phyloP scores from a whole-genome alignment of 2,797 vertebrate genomes.

The Carapus acus region DNA sequence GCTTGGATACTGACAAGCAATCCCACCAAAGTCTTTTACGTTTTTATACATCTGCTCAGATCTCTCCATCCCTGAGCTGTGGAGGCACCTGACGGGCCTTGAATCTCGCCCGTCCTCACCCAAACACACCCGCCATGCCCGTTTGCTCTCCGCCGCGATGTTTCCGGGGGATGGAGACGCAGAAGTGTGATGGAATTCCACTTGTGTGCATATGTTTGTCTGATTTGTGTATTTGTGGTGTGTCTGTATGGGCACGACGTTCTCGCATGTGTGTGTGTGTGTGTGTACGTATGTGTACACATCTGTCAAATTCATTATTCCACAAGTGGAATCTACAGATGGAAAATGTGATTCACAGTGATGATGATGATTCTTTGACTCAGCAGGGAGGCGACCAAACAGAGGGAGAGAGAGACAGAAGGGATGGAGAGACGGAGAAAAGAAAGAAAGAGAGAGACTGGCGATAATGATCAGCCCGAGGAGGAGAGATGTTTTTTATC shows the following conservation, averaged over 20 bases:
- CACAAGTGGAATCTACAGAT: slow-evolving; percentile 59
- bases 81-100: slow-evolving; percentile 43
- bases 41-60: slow-evolving; percentile 37
- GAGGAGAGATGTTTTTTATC: slow-evolving; percentile 45
- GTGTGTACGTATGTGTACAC: slow-evolving; percentile 36
- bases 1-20: slow-evolving; percentile 32
- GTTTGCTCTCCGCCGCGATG: slow-evolving; percentile 33
- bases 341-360: slow-evolving; percentile 65
- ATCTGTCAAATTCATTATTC: slow-evolving; percentile 67
- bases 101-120: slow-evolving; percentile 24
- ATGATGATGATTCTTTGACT: slow-evolving; percentile 64
- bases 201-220: slow-evolving; percentile 5
- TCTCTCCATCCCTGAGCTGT: slow-evolving; percentile 12
- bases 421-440: slow-evolving; percentile 2
- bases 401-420: slow-evolving; percentile 19
- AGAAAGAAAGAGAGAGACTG: slow-evolving; percentile 7
- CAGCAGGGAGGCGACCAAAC: slow-evolving; percentile 53
- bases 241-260: slow-evolving; percentile 47
- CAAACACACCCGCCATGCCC: slow-evolving; percentile 38
- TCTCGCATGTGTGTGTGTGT: slow-evolving; percentile 17
- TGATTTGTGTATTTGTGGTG: slow-evolving; percentile 12
- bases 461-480: slow-evolving; percentile 30
- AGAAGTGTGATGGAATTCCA: slow-evolving; percentile 20
- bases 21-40: slow-evolving; percentile 32
- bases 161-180: slow-evolving; percentile 35